A percentile compares a stretch with the other conserved stretches of the same genome.
These are phyloP conservation scores for Ptychoptera albimana DNA, from an alignment of 2,888 invertebrate species.

Conservation along the genomic window DNA sequence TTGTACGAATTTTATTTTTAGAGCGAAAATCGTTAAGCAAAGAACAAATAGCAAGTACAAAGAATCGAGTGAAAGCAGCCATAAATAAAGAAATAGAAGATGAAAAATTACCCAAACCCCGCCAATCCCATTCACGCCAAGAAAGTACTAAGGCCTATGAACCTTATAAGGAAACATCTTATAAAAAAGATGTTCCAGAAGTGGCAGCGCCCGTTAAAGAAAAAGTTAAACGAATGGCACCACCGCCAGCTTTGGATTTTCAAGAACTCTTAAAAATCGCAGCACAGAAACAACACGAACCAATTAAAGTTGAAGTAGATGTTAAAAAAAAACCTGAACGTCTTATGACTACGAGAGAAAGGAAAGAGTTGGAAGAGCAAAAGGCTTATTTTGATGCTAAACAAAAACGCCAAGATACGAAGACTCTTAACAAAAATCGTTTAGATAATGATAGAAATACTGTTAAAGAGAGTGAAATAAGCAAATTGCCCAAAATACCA, in stretches of 20 bases:
- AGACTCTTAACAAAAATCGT: slow-evolving; percentile 6
- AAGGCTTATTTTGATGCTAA: slow-evolving; percentile 44
- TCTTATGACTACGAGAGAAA: slow-evolving; percentile 67
- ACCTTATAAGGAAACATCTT: background rate
- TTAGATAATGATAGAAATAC: background rate
- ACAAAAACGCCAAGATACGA: slow-evolving; percentile 30
- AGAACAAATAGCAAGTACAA: slow-evolving; percentile 41
- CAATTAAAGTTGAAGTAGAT: slow-evolving; percentile 39
- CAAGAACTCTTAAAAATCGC: slow-evolving; percentile 63
- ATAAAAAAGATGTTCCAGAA: slow-evolving; percentile 4
- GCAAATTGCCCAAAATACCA: slow-evolving; percentile 14
- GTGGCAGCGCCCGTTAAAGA: slow-evolving; percentile 18
- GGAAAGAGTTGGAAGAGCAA: slow-evolving; percentile 54
- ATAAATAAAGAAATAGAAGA: slow-evolving; percentile 54
- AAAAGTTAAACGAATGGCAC: slow-evolving; percentile 31
- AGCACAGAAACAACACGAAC: slow-evolving; percentile 68
- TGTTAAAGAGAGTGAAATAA: too few relatives aligned
- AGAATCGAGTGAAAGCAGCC: slow-evolving; percentile 63
- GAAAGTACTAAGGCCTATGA: background rate
- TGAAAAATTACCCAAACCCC: slow-evolving; percentile 48
- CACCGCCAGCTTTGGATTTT: slow-evolving; percentile 65
- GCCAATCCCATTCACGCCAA: slow-evolving; percentile 24
- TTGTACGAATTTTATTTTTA: slow-evolving; percentile 1
- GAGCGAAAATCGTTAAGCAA: slow-evolving; percentile 14
- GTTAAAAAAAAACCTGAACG: slow-evolving; percentile 44